These are phyloP conservation scores for Elaphurus davidianus DNA, from an alignment of 2,113 vertebrate genomes.

Conservation along the genomic window DNA sequence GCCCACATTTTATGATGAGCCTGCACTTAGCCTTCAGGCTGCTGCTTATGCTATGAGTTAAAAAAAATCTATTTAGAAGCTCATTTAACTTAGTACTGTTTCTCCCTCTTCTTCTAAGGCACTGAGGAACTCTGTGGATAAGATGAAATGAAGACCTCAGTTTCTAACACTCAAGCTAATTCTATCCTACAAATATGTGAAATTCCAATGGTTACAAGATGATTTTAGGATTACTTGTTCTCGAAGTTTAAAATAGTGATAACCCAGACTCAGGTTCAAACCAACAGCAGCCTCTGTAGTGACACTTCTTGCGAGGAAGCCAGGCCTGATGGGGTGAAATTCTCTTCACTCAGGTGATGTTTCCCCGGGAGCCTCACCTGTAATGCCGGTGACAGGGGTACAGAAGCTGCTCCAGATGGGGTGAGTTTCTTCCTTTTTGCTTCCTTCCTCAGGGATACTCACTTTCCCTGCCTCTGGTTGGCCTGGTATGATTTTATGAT, in stretches of 20 bases:
- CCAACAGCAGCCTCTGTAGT: accelerated
- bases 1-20: background rate
- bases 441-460: background rate
- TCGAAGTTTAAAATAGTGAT: background rate
- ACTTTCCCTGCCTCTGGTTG: background rate
- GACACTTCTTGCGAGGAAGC: background rate
- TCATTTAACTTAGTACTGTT: background rate
- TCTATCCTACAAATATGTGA: background rate
- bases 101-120: background rate
- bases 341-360: background rate
- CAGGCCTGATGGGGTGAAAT: background rate
- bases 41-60: background rate
- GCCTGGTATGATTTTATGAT: background rate
- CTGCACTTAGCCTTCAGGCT: background rate
- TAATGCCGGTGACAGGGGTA: background rate
- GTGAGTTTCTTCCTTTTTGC: background rate
- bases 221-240: background rate
- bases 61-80: background rate
- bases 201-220: background rate
- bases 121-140: background rate
- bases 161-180: background rate
- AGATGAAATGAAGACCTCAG: background rate
- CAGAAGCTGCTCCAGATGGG: background rate
- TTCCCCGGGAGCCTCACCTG: background rate
- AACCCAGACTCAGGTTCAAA: background rate